These are phyloP conservation scores for Hyperoodon ampullatus DNA, from an alignment of 2,113 vertebrate species.

Conservation along the genomic window DNA sequence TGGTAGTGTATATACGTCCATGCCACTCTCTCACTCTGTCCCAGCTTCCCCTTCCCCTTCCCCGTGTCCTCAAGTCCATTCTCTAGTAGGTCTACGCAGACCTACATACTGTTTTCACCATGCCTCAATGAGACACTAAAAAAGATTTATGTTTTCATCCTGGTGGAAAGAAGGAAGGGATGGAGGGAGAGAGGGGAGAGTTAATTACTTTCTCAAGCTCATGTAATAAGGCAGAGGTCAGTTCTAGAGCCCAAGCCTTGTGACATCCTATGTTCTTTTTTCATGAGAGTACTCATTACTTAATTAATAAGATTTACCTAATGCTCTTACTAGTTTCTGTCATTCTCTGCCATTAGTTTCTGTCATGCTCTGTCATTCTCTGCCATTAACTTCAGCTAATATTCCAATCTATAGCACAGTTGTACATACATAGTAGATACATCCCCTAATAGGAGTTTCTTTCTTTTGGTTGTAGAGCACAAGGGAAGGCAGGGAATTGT, in stretches of 20 bases:
- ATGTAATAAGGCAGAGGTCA: neutral
- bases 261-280: neutral
- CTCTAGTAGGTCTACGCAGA: too few species aligned
- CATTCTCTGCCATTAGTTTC: neutral
- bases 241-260: neutral
- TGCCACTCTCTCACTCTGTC: too few species aligned
- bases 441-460: neutral
- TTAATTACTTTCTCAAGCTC: neutral
- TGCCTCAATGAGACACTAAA: neutral
- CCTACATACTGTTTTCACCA: neutral
- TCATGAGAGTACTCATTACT: neutral
- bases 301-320: neutral
- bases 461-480: neutral
- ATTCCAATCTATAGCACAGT: neutral
- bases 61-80: too few species aligned
- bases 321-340: neutral
- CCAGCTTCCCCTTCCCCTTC: too few species aligned
- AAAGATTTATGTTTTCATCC: neutral
- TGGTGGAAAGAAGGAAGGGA: neutral
- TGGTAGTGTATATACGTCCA: too few species aligned
- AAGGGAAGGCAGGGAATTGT: neutral
- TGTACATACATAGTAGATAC: neutral
- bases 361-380: neutral
- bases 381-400: neutral
- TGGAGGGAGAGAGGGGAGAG: neutral